These are phyloP conservation scores for Oxycera nigricornis DNA, from an alignment of 2,888 invertebrate genomes.

Conservation along the genomic window DNA sequence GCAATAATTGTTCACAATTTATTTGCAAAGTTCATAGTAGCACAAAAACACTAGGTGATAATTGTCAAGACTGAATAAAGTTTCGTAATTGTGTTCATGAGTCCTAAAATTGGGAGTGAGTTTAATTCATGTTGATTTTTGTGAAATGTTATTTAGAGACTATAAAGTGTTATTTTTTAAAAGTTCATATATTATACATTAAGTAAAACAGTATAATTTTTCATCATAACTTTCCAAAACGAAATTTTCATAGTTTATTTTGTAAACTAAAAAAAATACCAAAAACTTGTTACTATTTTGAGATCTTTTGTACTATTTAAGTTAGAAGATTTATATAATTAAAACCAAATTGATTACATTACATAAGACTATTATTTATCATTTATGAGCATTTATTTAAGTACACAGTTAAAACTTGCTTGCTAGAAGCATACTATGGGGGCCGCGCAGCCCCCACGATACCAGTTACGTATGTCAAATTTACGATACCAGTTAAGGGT, in stretches of 20 bases:
- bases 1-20: not conserved
- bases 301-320: no score
- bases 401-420: no score
- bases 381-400: no score
- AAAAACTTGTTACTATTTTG: not conserved
- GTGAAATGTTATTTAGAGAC: not conserved
- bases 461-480: no score
- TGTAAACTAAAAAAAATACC: not conserved
- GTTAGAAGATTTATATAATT: no score
- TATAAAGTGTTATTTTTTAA: not conserved
- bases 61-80: not conserved
- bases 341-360: no score
- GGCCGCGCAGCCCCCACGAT: no score
- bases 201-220: not conserved
- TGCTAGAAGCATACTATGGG: no score
- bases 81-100: not conserved
- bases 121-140: not conserved
- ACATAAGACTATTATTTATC: no score
- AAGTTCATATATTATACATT: not conserved
- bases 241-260: not conserved
- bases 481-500: no score
- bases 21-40: no score
- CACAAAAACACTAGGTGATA: not conserved
- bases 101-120: not conserved
- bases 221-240: not conserved